These are phyloP conservation scores for Epizoanthus ramosus DNA, from an alignment of 92 coral and sea anemone species.

Conservation along the genomic window DNA sequence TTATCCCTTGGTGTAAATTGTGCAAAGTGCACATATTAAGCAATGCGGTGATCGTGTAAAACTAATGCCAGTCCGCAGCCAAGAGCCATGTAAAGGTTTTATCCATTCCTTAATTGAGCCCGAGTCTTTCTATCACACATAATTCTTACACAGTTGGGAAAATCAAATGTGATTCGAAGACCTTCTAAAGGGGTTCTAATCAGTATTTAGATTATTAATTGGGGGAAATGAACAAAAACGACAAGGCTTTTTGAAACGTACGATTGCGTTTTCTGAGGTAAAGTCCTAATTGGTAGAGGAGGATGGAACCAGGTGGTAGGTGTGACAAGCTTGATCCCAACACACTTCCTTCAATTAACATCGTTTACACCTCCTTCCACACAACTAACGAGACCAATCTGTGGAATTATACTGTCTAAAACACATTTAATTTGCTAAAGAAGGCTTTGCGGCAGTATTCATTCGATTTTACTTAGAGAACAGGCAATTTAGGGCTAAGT, in stretches of 20 bases:
- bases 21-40: not conserved
- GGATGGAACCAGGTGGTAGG: conserved; percentile 27
- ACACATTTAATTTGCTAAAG: conserved; percentile 1
- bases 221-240: not conserved
- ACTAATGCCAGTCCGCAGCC: not conserved
- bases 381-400: conserved; percentile 25
- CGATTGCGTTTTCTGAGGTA: not conserved
- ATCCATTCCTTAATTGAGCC: not conserved
- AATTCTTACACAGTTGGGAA: not conserved
- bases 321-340: not conserved
- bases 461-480: conserved; percentile 4
- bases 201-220: not conserved
- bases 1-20: conserved; percentile 9
- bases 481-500: not conserved
- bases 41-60: not conserved
- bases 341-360: conserved; percentile 35
- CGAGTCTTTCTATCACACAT: not conserved
- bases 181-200: not conserved
- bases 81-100: not conserved
- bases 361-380: conserved; percentile 30
- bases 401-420: conserved; percentile 9
- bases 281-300: conserved; percentile 10
- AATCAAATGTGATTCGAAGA: not conserved
- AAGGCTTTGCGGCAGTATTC: conserved; percentile 12
- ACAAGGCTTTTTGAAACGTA: not conserved